These are phyloP conservation scores for Allacma fusca DNA, from an alignment of 2,888 invertebrate species.

Conservation along the genomic window DNA sequence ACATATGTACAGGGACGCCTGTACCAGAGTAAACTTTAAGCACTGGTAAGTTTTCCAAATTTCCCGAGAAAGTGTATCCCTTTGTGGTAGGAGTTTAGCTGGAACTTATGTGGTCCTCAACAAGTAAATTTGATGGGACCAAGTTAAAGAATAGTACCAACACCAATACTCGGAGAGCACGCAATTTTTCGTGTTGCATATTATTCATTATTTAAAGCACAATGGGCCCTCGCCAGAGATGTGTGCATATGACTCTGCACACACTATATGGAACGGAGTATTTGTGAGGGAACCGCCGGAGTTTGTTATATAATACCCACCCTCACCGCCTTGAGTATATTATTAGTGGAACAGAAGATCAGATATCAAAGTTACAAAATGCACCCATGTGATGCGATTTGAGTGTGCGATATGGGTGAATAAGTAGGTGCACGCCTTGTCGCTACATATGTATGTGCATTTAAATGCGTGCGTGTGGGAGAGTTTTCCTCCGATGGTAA, in stretches of 20 bases:
- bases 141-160: conserved; percentile 12
- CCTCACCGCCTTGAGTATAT: neutral
- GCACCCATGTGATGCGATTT: conserved; percentile 24
- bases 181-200: conserved; percentile 35
- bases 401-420: conserved; percentile 23
- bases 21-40: too few species aligned
- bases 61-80: too few species aligned
- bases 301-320: conserved; percentile 1
- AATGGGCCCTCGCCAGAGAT: neutral
- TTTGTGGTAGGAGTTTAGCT: too few species aligned
- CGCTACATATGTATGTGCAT: neutral
- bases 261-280: neutral
- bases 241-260: neutral
- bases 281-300: conserved; percentile 1
- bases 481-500: neutral
- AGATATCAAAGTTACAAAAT: conserved; percentile 33
- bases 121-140: neutral
- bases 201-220: conserved; percentile 17
- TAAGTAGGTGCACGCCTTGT: neutral
- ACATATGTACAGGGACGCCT: too few species aligned
- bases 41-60: too few species aligned
- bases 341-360: conserved; percentile 28
- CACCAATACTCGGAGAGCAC: conserved; percentile 24
- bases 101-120: neutral
- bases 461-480: neutral